Evolutionary conservation across 2,113 vertebrate species (phyloP).

Genomic region (Tenrec ecaudatus): DNA sequence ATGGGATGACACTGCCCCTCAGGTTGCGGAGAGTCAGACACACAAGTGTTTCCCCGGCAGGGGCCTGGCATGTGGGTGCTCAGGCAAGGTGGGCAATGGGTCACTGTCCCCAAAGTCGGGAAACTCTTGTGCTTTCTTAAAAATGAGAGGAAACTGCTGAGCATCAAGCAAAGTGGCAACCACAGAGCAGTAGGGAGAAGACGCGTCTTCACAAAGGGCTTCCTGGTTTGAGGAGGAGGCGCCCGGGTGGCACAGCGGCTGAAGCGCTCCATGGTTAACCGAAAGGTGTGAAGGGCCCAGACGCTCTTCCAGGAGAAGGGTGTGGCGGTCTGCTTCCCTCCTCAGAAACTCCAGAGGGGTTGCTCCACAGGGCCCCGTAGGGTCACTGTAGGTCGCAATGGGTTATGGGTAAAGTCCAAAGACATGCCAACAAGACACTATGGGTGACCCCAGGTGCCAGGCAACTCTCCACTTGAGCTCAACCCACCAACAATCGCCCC

Average conservation of each 20-base stretch:
- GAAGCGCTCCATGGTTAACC: neutral
- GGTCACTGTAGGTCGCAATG: neutral
- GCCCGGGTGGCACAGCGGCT: neutral
- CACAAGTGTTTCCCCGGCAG: neutral
- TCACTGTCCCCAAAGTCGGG: neutral
- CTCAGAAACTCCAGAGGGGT: neutral
- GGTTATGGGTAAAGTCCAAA: neutral
- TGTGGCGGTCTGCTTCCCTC: neutral
- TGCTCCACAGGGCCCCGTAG: neutral
- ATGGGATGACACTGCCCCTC: neutral
- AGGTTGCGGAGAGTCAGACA: neutral
- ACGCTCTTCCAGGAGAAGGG: neutral
- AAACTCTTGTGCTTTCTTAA: neutral
- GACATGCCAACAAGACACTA: neutral
- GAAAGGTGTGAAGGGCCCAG: neutral
- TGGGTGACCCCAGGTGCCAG: neutral
- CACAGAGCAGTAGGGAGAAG: neutral
- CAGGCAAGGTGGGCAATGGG: neutral
- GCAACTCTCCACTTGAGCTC: neutral
- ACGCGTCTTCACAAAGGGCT: constrained; percentile 20
- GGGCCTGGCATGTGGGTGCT: constrained; percentile 6
- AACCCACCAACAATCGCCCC: constrained; percentile 50
- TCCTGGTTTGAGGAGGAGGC: neutral
- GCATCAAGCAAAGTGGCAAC: neutral
- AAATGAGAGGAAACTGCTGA: neutral